Base-by-base conservation (phyloP, 2,888 invertebrate species). In the Aphodius sticticus region DNA sequence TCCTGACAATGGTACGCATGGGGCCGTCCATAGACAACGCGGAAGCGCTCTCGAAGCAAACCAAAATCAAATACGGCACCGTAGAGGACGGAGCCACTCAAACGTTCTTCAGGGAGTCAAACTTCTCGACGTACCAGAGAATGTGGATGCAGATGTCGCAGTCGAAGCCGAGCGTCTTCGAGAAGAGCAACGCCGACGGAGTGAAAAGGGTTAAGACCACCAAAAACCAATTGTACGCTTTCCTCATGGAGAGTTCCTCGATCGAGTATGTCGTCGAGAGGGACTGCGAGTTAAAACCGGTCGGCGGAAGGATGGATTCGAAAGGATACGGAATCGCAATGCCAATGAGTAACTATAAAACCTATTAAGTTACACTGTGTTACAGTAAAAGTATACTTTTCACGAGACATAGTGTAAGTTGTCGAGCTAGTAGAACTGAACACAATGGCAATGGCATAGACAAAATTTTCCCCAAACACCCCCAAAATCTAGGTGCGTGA, bases 311-410 rank as follows among this genome's bases (percentile, higher is more conserved):
- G 84, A 91, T 98, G 78, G 97, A 98, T 87, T 95, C 95, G 69
- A 98, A 98, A 88, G 97, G 97, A 85, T 98, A 97, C 86, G 98
- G 97, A 37, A 95, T 98, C 82, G 98, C 97, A 0, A 94, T 97
- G 91, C 97, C 96, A 0, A 93, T 96, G 87, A 94, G 97, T 97
- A 89, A 92, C 93, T 90, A 70, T 26, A 16, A 7, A 70, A 15
- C 26, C 3, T 26, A 26, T 26, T 26, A 26, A n/a, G n/a, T n/a
- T 26, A 26, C 26, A 3, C 26, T 26, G 3, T 3, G 26, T 3
- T 26, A 26, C 26, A 26, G 26, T 26, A 1, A 26, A 26, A 26
- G 26, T 26, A 26, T 3, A 26, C 26, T n/a, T n/a, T n/a, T n/a
- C n/a, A n/a, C n/a, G n/a, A n/a, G n/a, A n/a, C n/a, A n/a, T n/a